Conservation (phyloP, 2,797 vertebrate genomes). For the Sebastes minor region DNA sequence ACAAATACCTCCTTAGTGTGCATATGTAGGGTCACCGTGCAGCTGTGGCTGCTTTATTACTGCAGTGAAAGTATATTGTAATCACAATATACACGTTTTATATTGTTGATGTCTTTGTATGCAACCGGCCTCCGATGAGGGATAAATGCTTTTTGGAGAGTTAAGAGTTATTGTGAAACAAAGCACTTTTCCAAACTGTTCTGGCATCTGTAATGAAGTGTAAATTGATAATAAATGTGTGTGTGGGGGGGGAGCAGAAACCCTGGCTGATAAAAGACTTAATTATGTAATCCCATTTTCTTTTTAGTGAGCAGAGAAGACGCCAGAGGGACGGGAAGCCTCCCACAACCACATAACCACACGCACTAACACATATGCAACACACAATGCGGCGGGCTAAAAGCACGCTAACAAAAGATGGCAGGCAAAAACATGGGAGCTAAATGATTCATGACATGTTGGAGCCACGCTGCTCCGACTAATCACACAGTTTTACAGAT, state of each 20-base stretch:
- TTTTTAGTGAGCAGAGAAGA: constrained; percentile 53
- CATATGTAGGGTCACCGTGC: background rate
- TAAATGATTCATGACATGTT: background rate
- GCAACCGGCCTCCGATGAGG: background rate
- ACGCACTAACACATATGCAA: background rate
- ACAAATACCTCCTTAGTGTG: constrained; percentile 14
- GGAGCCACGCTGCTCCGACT: background rate
- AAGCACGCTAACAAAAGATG: constrained; percentile 32
- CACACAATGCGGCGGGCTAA: background rate
- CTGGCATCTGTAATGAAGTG: constrained; percentile 56
- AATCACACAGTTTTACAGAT: background rate
- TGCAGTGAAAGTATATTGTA: background rate
- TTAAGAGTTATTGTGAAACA: constrained; percentile 11
- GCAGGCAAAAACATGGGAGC: background rate
- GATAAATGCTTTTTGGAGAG: background rate
- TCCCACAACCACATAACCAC: background rate
- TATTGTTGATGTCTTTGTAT: background rate
- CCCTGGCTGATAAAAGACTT: constrained; percentile 63
- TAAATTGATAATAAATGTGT: constrained; percentile 53
- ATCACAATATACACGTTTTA: background rate
- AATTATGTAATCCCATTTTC: constrained; percentile 77
- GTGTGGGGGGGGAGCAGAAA: background rate
- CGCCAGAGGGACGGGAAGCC: constrained; percentile 41
- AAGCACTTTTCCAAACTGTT: constrained; percentile 32
- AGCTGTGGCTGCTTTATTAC: constrained; percentile 5